Base-by-base conservation (phyloP, 2,888 invertebrate genomes). In the Ditula angustiorana region DNA sequence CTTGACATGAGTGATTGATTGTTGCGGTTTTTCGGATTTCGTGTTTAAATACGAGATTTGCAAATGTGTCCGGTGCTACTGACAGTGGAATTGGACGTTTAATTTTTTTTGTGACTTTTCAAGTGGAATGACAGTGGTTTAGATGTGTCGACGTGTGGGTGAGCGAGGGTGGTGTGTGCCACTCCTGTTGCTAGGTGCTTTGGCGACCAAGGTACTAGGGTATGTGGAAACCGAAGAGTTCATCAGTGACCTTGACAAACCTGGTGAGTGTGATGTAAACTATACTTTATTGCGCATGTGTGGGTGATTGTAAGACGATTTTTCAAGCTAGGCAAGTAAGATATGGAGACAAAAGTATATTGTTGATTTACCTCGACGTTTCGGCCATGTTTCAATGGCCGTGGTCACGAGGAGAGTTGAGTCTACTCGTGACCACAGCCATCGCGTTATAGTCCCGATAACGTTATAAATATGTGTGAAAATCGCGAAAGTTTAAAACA, bases 211-310 rank as follows among this genome's bases (percentile, higher is more conserved):
- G 75, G 79, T 86, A 77, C 78, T 88, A 76, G 88, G 87, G 66
- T 92, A 91, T 77, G 86, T 93, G 74, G 93, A 93, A 68, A 93
- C 93, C 16, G 93, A 89, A 72, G 90, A 93, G 71, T 90, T 92
- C 69, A 93, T 93, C 73, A 94, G 94, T 73, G 94, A 94, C 71
- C 83, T 94, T 71, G 94, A 94, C 74, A 93, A 92, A 74, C 94
- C 94, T 74, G 90, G 94, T 94, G 78, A 92, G 88, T 81, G 41
- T 30, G 7, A 5, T 5, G 11, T 13, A 13, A 13, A 2, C 33
- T 37, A 7, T 37, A 19, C 19, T 28, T 33, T 37, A 33, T 24
- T 47, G 23, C 23, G 3, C n/a, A 23, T 33, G 2, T 10, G 30
- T 30, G 5, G 5, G 3, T 26, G 5, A 26, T 5, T 5, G 5